Conservation (phyloP, 2,113 vertebrate genomes). For the Danionella cerebrum region DNA sequence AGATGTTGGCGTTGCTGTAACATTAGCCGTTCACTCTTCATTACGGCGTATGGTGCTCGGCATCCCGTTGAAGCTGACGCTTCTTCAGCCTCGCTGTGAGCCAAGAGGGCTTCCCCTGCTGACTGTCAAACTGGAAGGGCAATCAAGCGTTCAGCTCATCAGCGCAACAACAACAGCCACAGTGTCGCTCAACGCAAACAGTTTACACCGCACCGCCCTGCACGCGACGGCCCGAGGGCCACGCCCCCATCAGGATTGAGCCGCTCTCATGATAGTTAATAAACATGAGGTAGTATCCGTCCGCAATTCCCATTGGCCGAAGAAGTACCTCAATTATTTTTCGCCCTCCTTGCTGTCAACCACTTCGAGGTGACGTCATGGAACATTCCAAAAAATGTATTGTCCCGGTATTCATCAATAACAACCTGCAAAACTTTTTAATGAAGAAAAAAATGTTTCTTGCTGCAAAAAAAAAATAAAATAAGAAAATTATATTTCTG, state of each 20-base stretch:
- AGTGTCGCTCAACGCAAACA: conserved; percentile 29
- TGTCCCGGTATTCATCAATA: conserved; percentile 24
- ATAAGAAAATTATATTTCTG: no score
- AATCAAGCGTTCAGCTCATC: conserved; percentile 65
- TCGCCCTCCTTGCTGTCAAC: conserved; percentile 35
- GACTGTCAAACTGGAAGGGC: conserved; percentile 58
- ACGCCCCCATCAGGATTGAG: conserved; percentile 51
- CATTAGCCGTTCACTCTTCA: conserved; percentile 58
- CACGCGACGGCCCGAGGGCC: conserved; percentile 47
- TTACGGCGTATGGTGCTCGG: conserved; percentile 53
- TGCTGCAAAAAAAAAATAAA: no score
- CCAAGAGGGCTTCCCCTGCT: conserved; percentile 50
- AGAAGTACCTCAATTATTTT: conserved; percentile 28
- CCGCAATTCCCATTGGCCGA: conserved; percentile 38
- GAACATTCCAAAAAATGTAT: conserved; percentile 52
- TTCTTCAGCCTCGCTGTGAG: conserved; percentile 36
- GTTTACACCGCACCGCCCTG: conserved; percentile 59
- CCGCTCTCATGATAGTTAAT: conserved; percentile 45
- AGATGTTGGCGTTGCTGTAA: conserved; percentile 34
- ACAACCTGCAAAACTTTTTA: not conserved
- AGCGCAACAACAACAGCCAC: conserved; percentile 62
- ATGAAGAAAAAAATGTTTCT: no score
- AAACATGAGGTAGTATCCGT: conserved; percentile 42
- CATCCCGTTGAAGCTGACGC: conserved; percentile 57
- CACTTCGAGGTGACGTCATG: conserved; percentile 47